A percentile compares a stretch with the other conserved stretches of the same genome.
phyloP scores from a whole-genome alignment of 2,113 vertebrate species.

The Prunella himalayana region DNA sequence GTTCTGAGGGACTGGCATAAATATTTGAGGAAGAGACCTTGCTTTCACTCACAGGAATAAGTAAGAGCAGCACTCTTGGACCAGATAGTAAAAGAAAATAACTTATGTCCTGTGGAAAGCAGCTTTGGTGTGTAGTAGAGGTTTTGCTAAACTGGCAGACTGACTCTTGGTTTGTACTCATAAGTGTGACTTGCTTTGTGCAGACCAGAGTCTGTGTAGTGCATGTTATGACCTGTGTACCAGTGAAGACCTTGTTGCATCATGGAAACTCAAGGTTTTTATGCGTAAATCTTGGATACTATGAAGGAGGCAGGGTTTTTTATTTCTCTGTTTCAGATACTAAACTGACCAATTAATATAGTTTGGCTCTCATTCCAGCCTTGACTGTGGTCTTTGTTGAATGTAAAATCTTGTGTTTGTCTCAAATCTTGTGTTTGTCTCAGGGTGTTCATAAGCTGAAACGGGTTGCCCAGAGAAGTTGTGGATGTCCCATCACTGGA shows the following conservation, averaged over 20 bases:
- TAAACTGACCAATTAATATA: neutral
- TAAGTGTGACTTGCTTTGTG: neutral
- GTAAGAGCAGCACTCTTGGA: neutral
- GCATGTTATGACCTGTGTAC: neutral
- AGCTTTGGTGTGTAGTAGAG: neutral
- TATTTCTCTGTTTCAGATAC: neutral
- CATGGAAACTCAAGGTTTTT: neutral
- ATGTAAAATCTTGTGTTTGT: neutral
- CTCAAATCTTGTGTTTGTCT: neutral
- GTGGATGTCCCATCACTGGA: neutral
- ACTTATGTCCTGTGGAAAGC: neutral
- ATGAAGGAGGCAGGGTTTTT: neutral
- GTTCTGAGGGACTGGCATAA: neutral
- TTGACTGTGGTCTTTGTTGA: neutral
- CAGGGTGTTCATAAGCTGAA: neutral
- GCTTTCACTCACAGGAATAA: neutral
- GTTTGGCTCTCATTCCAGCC: neutral
- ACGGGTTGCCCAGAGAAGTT: neutral
- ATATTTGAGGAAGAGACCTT: neutral
- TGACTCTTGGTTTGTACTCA: neutral
- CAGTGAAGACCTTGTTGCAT: fast-evolving
- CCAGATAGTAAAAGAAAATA: neutral
- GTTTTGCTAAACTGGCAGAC: neutral
- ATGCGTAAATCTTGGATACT: neutral
- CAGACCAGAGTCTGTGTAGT: neutral